Evolutionary conservation across 1,140 invertebrate genomes (phyloP), one percentile per base, ranked within the genome.

Genomic region (Hesperophylax magnus): DNA sequence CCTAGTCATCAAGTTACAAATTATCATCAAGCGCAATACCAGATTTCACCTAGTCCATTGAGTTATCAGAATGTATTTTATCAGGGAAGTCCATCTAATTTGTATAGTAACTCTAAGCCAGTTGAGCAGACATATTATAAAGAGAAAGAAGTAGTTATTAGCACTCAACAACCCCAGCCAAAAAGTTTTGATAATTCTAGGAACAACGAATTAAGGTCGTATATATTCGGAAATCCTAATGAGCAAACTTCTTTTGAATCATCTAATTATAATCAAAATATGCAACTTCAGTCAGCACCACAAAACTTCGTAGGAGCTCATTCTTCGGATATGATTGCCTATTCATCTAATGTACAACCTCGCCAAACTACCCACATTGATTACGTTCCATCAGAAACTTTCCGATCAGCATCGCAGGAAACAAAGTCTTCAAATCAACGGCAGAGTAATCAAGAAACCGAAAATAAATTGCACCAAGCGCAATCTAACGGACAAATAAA

Each of bases 321-420:
- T 52, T 65, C 75, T 11, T 24, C 9, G 7, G 83, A 84, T 69
- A 84, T 84, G 83, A 58, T 80, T 4, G 83, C 78, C 58, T 78
- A 84, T 76, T 81, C 83, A 31, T 84, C 83, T n/a, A 84, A 84
- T 61, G 53, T 80, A 8, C 80, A 84, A 20, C 53, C 72, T 47
- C 52, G 67, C 22, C 80, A 84, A 56, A 52, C 56, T 56, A 52
- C 83, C 3, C 78, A 82, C 20, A 82, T 84, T 67, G 76, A 79
- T 24, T 84, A 84, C 63, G 80, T 84, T 20, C 83, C 83, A 9
- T 81, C 83, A 8, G 80, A 81, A 65, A 76, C 78, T 18, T 84
- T 84, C 53, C 80, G 83, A 75, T 63, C 78, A 67, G 22, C 34
- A 39, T 63, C 39, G 18, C 78, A 79, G 2, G 39, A 74, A 20